Evolutionary conservation across 2,888 invertebrate species (phyloP), one percentile per base, ranked within the genome.

Genomic region (Lithophane socia): DNA sequence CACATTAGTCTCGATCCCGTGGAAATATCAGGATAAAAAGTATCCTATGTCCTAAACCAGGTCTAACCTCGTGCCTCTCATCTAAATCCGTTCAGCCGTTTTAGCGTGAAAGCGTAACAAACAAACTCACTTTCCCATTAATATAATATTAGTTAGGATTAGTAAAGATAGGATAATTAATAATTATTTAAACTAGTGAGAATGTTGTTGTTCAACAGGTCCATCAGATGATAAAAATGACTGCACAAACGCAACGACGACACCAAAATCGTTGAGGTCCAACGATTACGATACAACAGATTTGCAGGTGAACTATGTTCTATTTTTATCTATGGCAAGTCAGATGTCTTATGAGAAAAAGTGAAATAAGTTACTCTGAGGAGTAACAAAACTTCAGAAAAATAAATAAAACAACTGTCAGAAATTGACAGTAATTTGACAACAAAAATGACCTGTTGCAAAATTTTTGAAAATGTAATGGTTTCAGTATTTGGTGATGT

Each of bases 371-470:
- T 56, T 63, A 7, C 29, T 47, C 37, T 24, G 24, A 80, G 63
- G 44, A 56, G 42, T 56, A 74, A 56, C 63, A 24, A 64, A 81
- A 78, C 81, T 80, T 64, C 1, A 66, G 29, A 65, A 64, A 80
- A 82, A 71, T 49, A 66, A 79, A 47, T 12, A 70, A 73, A 64
- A 66, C 47, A 13, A 21, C 44, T 64, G 81, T 82, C 84, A 80
- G 13, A 79, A 75, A 18, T 8, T 79, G 58, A 52, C 76, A 82
- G 24, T 54, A 44, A 64, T 58, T 69, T 72, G 75, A 77, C 77
- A 74, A 49, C 65, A 58, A 81, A 83, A 74, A 77, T 83, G 67
- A 80, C 75, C 73, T 77, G 86, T 83, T 83, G 86, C 83, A 80
- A 73, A 70, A 58, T 86, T 79, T 73, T 63, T 37, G 63, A 79